Base-by-base conservation (phyloP, 2,113 vertebrate species). In the Chrysemys picta region DNA sequence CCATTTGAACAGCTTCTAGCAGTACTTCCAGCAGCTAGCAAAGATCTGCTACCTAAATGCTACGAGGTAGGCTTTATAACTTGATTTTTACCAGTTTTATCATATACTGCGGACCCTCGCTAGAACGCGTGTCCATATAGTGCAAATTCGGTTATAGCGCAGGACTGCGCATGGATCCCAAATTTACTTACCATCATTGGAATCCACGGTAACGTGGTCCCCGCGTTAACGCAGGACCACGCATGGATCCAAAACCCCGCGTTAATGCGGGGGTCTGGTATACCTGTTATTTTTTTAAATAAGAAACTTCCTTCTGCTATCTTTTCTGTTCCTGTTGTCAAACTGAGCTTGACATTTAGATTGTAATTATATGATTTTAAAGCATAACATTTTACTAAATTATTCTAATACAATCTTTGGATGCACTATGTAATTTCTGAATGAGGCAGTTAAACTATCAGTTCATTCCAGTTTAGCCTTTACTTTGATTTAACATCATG, bases 1-100 rank as follows among this genome's bases (percentile, higher is more conserved):
- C 99, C 99, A 6, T 99, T 99, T 94, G 99, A 99, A 94, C 99
- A 99, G 95, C 99, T 99, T 87, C 97, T 99, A 94, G 99, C 98
- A 53, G 99, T 99, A 42, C 98, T 99, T 83, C 99, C 99, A 93
- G 98, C 99, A 96, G 99, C 99, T 91, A 99, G 99, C 98, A 99
- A 99, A 98, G 99, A 98, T 81, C 98, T 99, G 52, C 98, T 99
- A 79, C 99, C 99, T 59, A 88, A 97, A 54, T 98, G 98, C 95
- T 99, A 99, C 97, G 99, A 99, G 99, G 99, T 99, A 97, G 75
- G 90, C 50, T 95, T 85, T 62, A 89, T 49, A 89, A 82, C 75
- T 75, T 86, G 0, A 52, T 2, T 12, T 82, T 95, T 52, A 5
- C 22, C 59, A 1, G 0, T 57, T 65, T 57, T 49, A 52, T 76